Evolutionary conservation across 2,888 invertebrate genomes (phyloP), one percentile per base, ranked within the genome.

Genomic region (Empis livida): DNA sequence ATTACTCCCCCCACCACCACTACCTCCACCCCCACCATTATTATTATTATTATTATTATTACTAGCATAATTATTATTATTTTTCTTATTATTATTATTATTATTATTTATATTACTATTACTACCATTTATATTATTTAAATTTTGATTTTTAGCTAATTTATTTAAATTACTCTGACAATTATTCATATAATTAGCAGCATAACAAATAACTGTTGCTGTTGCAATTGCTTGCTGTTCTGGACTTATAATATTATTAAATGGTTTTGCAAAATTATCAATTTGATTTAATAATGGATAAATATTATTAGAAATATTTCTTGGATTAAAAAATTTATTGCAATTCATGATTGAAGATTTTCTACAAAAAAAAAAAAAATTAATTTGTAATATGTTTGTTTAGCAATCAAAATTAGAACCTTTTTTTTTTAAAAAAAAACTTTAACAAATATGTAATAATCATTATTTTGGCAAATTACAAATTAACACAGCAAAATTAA

Each of bases 101-200:
- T 43, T 47, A 38, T 40, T 47, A 30, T 38, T 38, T 13, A 15
- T 47, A 43, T 43, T 47, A 30, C n/a, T 16, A 38, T 40, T 47
- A 17, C 37, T 37, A 44, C 37, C 14, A 42, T 46, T 46, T 40
- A 43, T 35, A n/a, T 35, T 13, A 35, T 35, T 35, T n/a, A n/a
- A n/a, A n/a, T n/a, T 35, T 35, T n/a, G 35, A 35, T 35, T 35
- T n/a, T 35, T 35, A 13, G n/a, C 35, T 35, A 13, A n/a, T 35
- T 35, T 35, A 35, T 35, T 35, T n/a, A n/a, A n/a, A 35, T n/a
- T 35, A 35, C n/a, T 35, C n/a, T 17, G 11, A 16, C 17, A 13
- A 17, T 40, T 40, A 40, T 40, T 40, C 14, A 13, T 17, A 40
- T 13, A 17, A 17, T 14, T 16, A 11, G 39, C 37, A 15, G 35